Conservation (phyloP, 1,140 invertebrate species). For the Drosophila carrolli region DNA sequence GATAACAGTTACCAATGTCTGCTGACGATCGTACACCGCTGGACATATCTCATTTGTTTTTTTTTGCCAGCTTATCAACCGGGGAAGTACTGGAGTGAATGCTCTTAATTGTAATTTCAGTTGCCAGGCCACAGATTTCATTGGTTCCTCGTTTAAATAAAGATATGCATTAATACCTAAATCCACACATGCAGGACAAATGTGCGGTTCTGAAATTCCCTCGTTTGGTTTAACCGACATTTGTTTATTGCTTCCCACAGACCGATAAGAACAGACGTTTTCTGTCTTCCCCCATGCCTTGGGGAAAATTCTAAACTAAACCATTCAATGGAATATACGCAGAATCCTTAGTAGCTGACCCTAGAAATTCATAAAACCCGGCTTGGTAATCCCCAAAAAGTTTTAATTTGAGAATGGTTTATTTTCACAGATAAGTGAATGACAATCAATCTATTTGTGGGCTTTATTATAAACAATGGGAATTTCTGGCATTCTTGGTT, state of each 20-base stretch:
- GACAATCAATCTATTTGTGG: conserved; percentile 42
- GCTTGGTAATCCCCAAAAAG: conserved; percentile 8
- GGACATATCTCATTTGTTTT: conserved; percentile 44
- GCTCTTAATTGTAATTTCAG: conserved; percentile 31
- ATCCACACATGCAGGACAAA: conserved; percentile 39
- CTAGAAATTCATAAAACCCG: neutral
- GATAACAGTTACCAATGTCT: conserved; percentile 61
- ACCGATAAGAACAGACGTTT: conserved; percentile 23
- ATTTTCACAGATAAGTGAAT: conserved; percentile 24
- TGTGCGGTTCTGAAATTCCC: conserved; percentile 59
- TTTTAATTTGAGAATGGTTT: neutral
- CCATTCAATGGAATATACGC: conserved; percentile 2
- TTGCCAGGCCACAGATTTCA: conserved; percentile 40
- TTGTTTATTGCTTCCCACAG: conserved; percentile 3
- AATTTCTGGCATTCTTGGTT: conserved; percentile 32
- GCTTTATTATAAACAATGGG: conserved; percentile 28
- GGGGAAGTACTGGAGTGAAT: conserved; percentile 36
- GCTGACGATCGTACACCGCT: conserved; percentile 45
- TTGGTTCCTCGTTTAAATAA: conserved; percentile 2
- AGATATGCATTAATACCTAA: conserved; percentile 1
- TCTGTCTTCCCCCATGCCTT: conserved; percentile 6
- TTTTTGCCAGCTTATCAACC: conserved; percentile 33
- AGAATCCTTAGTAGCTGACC: conserved; percentile 14
- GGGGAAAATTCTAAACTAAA: conserved; percentile 2
- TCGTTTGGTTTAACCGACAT: conserved; percentile 19